Percentiles rank a stretch among this genome's conserved stretches.
These are phyloP conservation scores for Oreonectes daqikongensis DNA, from an alignment of 2,797 vertebrate species.

Conservation along the genomic window DNA sequence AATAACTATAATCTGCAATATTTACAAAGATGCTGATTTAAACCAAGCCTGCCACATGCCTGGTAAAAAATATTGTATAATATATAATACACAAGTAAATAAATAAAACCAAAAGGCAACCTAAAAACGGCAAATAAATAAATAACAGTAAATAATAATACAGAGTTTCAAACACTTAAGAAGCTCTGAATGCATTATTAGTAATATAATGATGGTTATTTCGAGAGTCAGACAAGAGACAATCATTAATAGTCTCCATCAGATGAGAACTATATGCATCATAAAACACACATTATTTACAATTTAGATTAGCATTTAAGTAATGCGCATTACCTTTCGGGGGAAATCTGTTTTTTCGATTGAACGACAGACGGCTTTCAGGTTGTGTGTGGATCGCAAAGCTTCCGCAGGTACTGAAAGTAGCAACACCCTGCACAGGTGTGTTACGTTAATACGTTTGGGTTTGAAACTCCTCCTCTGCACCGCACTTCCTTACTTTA, in stretches of 20 bases:
- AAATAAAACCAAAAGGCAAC: background rate
- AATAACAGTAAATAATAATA: background rate
- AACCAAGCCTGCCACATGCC: background rate
- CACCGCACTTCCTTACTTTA: background rate
- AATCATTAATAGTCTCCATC: background rate
- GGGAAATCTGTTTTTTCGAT: background rate
- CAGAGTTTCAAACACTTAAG: background rate
- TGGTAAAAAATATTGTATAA: too few relatives aligned
- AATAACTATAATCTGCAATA: background rate
- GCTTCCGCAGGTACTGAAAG: background rate
- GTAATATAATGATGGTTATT: too few relatives aligned
- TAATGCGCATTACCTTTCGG: background rate
- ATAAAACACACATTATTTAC: background rate
- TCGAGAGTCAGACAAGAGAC: background rate
- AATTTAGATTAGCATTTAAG: background rate
- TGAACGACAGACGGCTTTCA: background rate
- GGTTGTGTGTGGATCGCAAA: background rate
- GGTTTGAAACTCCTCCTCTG: constrained; percentile 6
- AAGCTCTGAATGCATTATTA: too few relatives aligned
- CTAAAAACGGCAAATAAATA: background rate
- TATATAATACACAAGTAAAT: background rate
- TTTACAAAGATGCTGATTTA: background rate
- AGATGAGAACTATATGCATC: background rate
- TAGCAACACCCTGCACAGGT: background rate
- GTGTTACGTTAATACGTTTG: background rate